Conservation (phyloP, 2,888 invertebrate species). For the Cephonodes hylas region DNA sequence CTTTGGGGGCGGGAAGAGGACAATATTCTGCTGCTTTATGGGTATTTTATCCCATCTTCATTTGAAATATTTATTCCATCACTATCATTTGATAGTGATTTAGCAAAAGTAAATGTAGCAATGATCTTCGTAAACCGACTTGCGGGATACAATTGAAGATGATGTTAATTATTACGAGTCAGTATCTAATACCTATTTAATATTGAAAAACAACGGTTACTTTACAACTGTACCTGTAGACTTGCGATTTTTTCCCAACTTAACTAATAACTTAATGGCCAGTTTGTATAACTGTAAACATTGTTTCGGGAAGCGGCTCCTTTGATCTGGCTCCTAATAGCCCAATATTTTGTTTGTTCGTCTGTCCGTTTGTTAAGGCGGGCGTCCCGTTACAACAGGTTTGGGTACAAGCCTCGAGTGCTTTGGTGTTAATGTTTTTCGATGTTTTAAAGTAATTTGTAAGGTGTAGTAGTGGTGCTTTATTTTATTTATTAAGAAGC, state of each 20-base stretch:
- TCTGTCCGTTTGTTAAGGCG: slow-evolving; percentile 49
- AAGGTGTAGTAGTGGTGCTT: not conserved
- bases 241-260: slow-evolving; percentile 1
- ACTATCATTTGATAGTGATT: no score
- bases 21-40: no score
- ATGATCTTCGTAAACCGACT: not conserved
- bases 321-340: slow-evolving; percentile 66
- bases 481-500: not conserved
- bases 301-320: slow-evolving; percentile 33
- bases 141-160: no score
- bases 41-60: no score
- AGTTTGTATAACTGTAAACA: slow-evolving; percentile 6
- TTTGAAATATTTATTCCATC: no score
- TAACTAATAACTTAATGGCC: slow-evolving; percentile 1
- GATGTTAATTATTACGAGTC: no score
- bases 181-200: no score
- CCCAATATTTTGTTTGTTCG: slow-evolving; percentile 61
- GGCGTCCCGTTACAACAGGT: slow-evolving; percentile 65
- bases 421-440: not conserved
- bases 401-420: slow-evolving; percentile 25
- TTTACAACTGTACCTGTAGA: not conserved
- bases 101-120: not conserved
- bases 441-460: not conserved
- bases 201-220: not conserved
- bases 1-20: no score